These are phyloP conservation scores for Cephalophus harveyi DNA, from an alignment of 2,113 vertebrate genomes.

Conservation along the genomic window DNA sequence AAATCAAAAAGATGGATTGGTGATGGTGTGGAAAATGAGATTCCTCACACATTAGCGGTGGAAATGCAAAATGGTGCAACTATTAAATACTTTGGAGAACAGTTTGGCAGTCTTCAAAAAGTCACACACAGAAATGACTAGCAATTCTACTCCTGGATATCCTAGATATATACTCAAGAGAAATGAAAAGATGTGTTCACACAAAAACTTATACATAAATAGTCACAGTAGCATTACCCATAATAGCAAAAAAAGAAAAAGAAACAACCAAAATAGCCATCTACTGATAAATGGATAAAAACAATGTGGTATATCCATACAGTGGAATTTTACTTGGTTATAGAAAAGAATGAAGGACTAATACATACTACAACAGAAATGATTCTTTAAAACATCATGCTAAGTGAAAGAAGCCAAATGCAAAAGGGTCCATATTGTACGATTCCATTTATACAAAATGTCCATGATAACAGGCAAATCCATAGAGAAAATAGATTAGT, in stretches of 20 bases:
- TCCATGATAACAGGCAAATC: not conserved
- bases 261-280: not conserved
- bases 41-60: not conserved
- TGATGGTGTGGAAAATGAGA: not conserved
- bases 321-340: not conserved
- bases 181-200: not conserved
- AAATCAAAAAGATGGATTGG: not conserved
- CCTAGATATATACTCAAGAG: not conserved
- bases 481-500: not conserved
- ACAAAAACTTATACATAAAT: not conserved
- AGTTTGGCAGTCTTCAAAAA: not conserved
- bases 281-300: not conserved
- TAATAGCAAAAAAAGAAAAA: not conserved
- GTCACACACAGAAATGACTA: not conserved
- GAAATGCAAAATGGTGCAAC: not conserved
- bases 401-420: not conserved
- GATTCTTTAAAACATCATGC: not conserved
- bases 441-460: not conserved
- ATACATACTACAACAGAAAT: not conserved
- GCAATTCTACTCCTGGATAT: not conserved
- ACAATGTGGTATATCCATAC: not conserved
- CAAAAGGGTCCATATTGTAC: not conserved
- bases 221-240: not conserved
- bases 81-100: not conserved
- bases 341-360: not conserved